Evolutionary conservation across 1,140 invertebrate species (phyloP).

Genomic region (Plutomurus gul): DNA sequence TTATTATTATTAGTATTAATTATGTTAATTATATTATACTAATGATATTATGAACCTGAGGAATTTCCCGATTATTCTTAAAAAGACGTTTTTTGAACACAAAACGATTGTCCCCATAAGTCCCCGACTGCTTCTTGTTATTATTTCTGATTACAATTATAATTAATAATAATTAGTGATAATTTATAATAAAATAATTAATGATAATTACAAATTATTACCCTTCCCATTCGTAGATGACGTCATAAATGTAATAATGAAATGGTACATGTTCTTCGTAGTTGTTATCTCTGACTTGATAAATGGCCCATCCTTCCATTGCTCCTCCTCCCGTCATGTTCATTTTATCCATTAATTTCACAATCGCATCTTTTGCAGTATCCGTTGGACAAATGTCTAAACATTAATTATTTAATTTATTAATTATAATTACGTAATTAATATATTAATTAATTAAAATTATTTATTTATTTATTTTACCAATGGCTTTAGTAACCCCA

Average conservation of each 20-base stretch:
- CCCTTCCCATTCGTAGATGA: constrained; percentile 91
- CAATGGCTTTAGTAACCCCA: constrained; percentile 87
- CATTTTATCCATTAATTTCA: constrained; percentile 85
- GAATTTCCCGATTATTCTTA: constrained; percentile 82
- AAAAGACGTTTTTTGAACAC: constrained; percentile 91
- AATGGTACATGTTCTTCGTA: constrained; percentile 89
- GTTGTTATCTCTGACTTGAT: constrained; percentile 78
- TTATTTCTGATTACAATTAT: background rate
- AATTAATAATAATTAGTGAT: background rate
- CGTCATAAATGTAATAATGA: constrained; percentile 91
- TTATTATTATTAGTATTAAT: too few species aligned
- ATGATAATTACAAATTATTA: constrained; percentile 59
- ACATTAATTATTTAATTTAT: too few species aligned
- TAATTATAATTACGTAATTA: too few species aligned
- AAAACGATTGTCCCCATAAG: constrained; percentile 86
- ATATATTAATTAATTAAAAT: too few species aligned
- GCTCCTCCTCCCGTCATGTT: constrained; percentile 67
- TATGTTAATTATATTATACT: background rate
- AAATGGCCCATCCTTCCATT: constrained; percentile 87
- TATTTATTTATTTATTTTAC: too few species aligned
- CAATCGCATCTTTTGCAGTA: constrained; percentile 85
- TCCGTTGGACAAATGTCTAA: constrained; percentile 94
- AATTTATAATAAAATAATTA: background rate
- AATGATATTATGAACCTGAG: too few species aligned
- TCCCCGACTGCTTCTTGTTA: constrained; percentile 58